Evolutionary conservation across 2,888 invertebrate species (phyloP).

Genomic region (Pristionchus entomophagus): DNA sequence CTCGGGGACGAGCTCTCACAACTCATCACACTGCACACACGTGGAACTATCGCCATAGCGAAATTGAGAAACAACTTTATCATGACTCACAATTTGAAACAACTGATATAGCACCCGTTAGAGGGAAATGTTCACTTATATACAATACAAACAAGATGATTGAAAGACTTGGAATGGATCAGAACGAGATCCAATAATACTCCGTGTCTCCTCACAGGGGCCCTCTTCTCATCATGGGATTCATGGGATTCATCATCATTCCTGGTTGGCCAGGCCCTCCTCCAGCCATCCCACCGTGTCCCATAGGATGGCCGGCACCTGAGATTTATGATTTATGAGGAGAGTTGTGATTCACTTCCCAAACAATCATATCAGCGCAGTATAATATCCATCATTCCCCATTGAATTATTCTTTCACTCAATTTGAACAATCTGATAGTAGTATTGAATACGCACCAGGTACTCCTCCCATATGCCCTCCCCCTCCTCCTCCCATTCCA

Average conservation of each 20-base stretch:
- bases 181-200: too few species aligned
- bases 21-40: conserved; percentile 26
- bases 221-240: conserved; percentile 38
- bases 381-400: background rate
- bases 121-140: background rate
- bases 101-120: too few species aligned
- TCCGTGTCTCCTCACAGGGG: background rate
- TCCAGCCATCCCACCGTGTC: background rate
- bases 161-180: conserved; percentile 14
- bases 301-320: background rate
- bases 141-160: background rate
- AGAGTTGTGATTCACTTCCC: background rate
- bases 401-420: background rate
- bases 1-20: background rate
- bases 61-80: background rate
- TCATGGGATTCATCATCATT: conserved; percentile 26
- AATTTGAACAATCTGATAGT: background rate
- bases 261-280: background rate
- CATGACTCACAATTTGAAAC: background rate
- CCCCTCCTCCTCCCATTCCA: conserved; percentile 43
- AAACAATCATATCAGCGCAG: background rate
- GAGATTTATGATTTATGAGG: background rate
- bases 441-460: background rate
- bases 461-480: conserved; percentile 19
- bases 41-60: background rate